Base-by-base conservation (phyloP, 2,113 vertebrate species). In the Vulpes ferrilata region DNA sequence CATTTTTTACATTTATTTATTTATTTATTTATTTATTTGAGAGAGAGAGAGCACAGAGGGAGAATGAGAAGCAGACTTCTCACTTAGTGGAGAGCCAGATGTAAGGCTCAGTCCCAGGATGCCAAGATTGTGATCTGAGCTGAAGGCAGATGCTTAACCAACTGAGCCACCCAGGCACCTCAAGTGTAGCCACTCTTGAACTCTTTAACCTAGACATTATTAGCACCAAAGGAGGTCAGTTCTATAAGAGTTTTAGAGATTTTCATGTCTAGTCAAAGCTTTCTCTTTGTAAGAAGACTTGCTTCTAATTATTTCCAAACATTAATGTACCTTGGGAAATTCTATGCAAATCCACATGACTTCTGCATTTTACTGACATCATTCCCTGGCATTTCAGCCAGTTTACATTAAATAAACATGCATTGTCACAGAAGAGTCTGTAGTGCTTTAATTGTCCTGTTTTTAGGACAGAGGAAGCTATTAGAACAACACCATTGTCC, bases 391-490 rank as follows among this genome's bases (percentile, higher is more conserved):
- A 64, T 74, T 93, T 62, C 23, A 53, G 53, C 43, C 74, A 90
- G 17, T 57, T 93, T 69, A 93, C 79, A 80, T 92, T 80, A 96
- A 90, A 90, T 57, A 87, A 92, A 80, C 92, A 74, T 86, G 27
- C 30, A 64, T 7, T 78, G 38, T 48, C 53, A 67, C 27, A 57
- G 48, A 91, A 87, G 48, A 88, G 23, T n/a, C n/a, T 35, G 2
- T 7, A 51, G 6, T 62, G 48, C 55, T 93, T 80, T n/a, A 9
- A 57, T 43, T 78, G 48, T 32, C 81, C 89, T 69, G 74, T 69
- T 69, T 87, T 65, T 69, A 82, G 57, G 74, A 59, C 30, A 88
- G 16, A 84, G 22, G 27, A 81, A 94, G 9, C 78, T 90, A 55
- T 81, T 20, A 93, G 53, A 95, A 84, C 3, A 38, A 62, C 11